Percentiles rank a stretch among this genome's conserved stretches.
These are phyloP conservation scores for Takifugu rubripes DNA, from an alignment of 2,797 vertebrate genomes.

Conservation along the genomic window DNA sequence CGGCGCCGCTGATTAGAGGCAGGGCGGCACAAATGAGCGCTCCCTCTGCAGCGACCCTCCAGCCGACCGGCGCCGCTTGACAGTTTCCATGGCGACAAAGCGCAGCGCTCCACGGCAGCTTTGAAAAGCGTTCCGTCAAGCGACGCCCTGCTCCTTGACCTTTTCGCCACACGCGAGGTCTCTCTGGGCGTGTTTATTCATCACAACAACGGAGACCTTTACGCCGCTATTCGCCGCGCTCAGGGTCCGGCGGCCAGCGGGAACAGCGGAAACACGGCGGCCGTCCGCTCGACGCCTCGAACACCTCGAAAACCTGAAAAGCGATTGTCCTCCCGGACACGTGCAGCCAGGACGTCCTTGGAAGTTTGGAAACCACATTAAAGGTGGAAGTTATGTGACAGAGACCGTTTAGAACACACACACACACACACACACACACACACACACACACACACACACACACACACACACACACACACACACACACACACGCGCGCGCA, in stretches of 20 bases:
- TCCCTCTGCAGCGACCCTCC: slow-evolving; percentile 16
- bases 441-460: too few species aligned
- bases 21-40: slow-evolving; percentile 5
- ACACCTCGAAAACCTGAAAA: too few species aligned
- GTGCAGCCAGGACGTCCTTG: too few species aligned
- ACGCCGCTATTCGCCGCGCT: slow-evolving; percentile 31
- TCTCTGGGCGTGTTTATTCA: slow-evolving; percentile 43
- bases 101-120: slow-evolving; percentile 21
- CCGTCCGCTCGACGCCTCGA: too few species aligned
- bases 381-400: too few species aligned
- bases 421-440: too few species aligned
- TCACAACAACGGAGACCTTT: slow-evolving; percentile 54
- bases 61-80: slow-evolving; percentile 32
- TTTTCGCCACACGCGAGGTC: slow-evolving; percentile 42
- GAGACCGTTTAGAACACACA: too few species aligned
- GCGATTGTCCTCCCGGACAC: too few species aligned
- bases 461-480: too few species aligned
- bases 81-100: slow-evolving; percentile 58
- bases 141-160: slow-evolving; percentile 57
- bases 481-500: too few species aligned
- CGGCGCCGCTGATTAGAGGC: slow-evolving; percentile 11
- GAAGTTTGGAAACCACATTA: too few species aligned
- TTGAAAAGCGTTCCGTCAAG: slow-evolving; percentile 52
- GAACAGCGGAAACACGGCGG: too few species aligned
- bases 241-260: slow-evolving; percentile 10